Evolutionary conservation across 2,888 invertebrate genomes (phyloP), one percentile per base, ranked within the genome.

Genomic region (Allophyes oxyacanthae): DNA sequence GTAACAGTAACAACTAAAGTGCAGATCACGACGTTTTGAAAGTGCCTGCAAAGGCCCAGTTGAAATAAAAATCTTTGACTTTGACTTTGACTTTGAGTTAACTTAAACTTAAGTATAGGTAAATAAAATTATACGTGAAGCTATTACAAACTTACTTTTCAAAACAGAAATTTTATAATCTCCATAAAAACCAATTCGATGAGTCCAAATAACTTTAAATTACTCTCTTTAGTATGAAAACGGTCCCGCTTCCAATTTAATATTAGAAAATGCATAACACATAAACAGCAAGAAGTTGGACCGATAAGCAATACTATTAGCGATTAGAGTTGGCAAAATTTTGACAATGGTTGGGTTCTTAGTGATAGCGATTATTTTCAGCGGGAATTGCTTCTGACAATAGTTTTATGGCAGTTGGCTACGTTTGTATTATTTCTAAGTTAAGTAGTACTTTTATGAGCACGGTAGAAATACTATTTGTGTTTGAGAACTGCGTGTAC

Each of bases 261-360:
- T 73, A 66, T 73, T 66, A 63, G 73, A 55, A 73, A 72, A 75
- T 73, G 66, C 74, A 67, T 72, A 60, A 59, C 58, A 63, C 60
- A 73, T 72, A 73, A 72, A 72, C 64, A 61, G 67, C 58, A 72
- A 76, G 76, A 72, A 75, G 53, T 65, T 76, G 37, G 37, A 36
- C 57, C 70, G 62, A 73, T 74, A 74, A 69, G 70, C 76, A 52
- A 63, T 69, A 61, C 62, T 66, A 76, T 67, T 70, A 71, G 77
- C 60, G 71, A 76, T 75, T 74, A 73, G 66, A 74, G 64, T 75
- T 76, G 74, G 74, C 77, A 73, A 73, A 68, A 69, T 76, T 75
- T 76, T 76, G 67, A 71, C 64, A 76, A 67, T 60, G 36, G 8
- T 56, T 36, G 14, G 25, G 54, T 62, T 50, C 0, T 7, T 5